phyloP scores from a whole-genome alignment of 2,888 invertebrate genomes.

The Rhaphigaster nebulosa region DNA sequence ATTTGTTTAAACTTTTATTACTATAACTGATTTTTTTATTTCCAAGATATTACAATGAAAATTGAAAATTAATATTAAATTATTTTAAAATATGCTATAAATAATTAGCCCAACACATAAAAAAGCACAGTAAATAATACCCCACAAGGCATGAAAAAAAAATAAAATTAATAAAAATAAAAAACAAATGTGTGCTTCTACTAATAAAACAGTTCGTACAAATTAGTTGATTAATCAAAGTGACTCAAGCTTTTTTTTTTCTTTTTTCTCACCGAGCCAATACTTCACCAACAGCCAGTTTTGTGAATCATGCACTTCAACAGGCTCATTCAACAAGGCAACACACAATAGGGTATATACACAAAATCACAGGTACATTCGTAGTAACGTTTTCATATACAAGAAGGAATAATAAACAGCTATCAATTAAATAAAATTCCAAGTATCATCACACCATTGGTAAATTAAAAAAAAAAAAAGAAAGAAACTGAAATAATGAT shows the following conservation, averaged over 20 bases:
- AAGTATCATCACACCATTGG: slow-evolving; percentile 19
- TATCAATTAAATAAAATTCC: background rate
- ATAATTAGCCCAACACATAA: slow-evolving; percentile 59
- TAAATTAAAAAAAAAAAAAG: background rate
- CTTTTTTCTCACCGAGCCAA: slow-evolving; percentile 62
- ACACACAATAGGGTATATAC: slow-evolving; percentile 63
- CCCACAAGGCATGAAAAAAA: slow-evolving; percentile 61
- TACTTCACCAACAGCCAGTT: slow-evolving; percentile 64
- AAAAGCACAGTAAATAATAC: slow-evolving; percentile 60
- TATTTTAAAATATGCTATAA: slow-evolving; percentile 45
- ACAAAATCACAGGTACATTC: slow-evolving; percentile 59
- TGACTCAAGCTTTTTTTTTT: slow-evolving; percentile 62
- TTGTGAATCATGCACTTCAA: slow-evolving; percentile 63
- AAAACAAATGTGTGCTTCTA: slow-evolving; percentile 62
- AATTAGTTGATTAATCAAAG: slow-evolving; percentile 64
- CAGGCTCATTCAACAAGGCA: slow-evolving; percentile 65
- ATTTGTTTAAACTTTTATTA: background rate
- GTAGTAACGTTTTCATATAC: slow-evolving; percentile 14
- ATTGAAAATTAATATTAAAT: slow-evolving; percentile 29
- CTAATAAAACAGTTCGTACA: slow-evolving; percentile 60
- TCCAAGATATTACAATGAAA: background rate
- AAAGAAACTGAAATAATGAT: background rate
- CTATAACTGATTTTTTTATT: background rate
- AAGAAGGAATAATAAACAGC: slow-evolving; percentile 21
- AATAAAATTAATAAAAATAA: slow-evolving; percentile 38